A percentile compares a stretch with the other conserved stretches of the same genome.
These are phyloP conservation scores for Vulpes ferrilata DNA, from an alignment of 2,113 vertebrate genomes.

Conservation along the genomic window DNA sequence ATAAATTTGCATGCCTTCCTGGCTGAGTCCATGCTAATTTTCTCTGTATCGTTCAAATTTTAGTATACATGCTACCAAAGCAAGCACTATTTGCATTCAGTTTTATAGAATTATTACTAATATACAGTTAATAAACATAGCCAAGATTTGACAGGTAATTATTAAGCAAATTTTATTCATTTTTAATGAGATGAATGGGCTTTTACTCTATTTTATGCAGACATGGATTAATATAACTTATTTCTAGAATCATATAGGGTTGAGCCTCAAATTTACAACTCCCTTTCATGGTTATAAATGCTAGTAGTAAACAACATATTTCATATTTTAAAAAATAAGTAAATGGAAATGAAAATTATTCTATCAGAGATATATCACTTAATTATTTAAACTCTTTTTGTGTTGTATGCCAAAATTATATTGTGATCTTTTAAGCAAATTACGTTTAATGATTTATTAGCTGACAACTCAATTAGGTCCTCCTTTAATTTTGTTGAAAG, in stretches of 20 bases:
- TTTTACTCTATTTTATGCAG: background rate
- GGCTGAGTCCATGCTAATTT: background rate
- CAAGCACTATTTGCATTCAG: background rate
- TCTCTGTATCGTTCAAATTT: background rate
- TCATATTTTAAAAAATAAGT: constrained; percentile 26
- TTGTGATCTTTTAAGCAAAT: background rate
- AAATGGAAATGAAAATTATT: background rate
- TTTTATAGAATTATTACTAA: background rate
- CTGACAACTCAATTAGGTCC: background rate
- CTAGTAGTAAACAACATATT: background rate
- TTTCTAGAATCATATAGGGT: background rate
- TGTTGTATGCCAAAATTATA: constrained; percentile 10
- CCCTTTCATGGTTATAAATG: background rate
- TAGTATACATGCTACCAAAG: background rate
- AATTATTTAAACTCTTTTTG: constrained; percentile 29
- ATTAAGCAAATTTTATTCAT: background rate
- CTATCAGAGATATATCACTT: background rate
- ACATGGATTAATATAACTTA: background rate
- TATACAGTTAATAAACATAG: background rate
- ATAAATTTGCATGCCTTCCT: background rate
- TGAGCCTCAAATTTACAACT: background rate
- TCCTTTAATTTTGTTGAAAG: background rate
- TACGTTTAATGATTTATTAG: constrained; percentile 5
- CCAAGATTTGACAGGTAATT: background rate
- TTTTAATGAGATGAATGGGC: background rate